Conservation (phyloP, 2,113 vertebrate genomes). For the Brachyhypopomus gauderio region DNA sequence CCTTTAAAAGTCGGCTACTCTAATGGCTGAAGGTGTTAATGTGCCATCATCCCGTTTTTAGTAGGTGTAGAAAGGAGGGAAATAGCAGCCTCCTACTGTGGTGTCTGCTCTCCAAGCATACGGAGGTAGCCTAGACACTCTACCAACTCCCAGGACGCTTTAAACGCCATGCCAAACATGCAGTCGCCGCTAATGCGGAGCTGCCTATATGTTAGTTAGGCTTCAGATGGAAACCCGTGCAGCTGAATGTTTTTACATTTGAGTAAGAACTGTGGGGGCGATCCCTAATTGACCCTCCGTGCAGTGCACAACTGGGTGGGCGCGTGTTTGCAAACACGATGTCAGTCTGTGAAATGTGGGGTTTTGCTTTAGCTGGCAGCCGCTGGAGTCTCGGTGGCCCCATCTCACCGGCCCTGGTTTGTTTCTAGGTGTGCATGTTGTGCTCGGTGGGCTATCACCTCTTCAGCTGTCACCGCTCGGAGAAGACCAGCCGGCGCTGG, state of each 20-base stretch:
- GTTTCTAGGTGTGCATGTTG: slow-evolving; percentile 87
- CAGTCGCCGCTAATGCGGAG: neutral
- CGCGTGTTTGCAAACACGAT: slow-evolving; percentile 39
- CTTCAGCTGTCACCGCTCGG: slow-evolving; percentile 93
- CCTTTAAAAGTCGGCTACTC: slow-evolving; percentile 15
- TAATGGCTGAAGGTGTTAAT: slow-evolving; percentile 17
- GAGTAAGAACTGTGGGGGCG: slow-evolving; percentile 25
- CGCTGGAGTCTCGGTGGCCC: neutral
- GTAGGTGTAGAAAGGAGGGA: slow-evolving; percentile 19
- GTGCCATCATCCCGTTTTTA: slow-evolving; percentile 30
- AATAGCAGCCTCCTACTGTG: slow-evolving; percentile 32
- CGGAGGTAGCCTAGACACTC: slow-evolving; percentile 45
- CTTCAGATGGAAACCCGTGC: slow-evolving; percentile 2
- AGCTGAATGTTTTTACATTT: slow-evolving; percentile 1
- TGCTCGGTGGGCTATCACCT: slow-evolving; percentile 93
- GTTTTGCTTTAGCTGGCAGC: neutral
- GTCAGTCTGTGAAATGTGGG: neutral
- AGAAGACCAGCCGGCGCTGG: slow-evolving; percentile 94
- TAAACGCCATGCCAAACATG: slow-evolving; percentile 16
- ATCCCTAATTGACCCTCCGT: slow-evolving; percentile 4
- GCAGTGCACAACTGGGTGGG: slow-evolving; percentile 27
- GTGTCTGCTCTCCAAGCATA: slow-evolving; percentile 35
- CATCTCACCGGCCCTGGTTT: neutral
- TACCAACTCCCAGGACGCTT: slow-evolving; percentile 37
- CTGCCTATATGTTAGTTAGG: slow-evolving; percentile 7